A percentile compares a stretch with the other conserved stretches of the same genome.
These are phyloP conservation scores for Spermophilus dauricus DNA, from an alignment of 2,113 vertebrate genomes.

Conservation along the genomic window DNA sequence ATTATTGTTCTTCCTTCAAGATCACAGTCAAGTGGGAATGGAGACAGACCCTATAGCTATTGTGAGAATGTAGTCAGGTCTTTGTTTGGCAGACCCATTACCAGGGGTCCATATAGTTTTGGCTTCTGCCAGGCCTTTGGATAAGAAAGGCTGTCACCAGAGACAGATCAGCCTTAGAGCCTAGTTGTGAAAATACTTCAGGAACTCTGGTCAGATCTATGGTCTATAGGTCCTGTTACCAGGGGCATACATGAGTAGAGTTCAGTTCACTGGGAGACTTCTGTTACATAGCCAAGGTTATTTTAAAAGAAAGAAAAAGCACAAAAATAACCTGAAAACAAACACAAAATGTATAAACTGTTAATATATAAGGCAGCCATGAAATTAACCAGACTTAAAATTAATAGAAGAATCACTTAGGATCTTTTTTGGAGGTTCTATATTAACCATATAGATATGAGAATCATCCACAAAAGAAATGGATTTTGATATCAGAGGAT, in stretches of 20 bases:
- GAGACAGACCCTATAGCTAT: not conserved
- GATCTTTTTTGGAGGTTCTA: not conserved
- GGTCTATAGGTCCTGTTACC: not conserved
- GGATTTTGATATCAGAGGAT: not conserved
- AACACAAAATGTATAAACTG: not conserved
- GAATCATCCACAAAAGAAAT: not conserved
- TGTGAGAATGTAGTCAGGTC: accelerated
- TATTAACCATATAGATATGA: not conserved
- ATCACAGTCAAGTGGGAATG: not conserved
- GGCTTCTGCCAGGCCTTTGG: no score
- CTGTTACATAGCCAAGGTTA: no score
- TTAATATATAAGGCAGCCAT: not conserved
- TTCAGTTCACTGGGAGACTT: not conserved
- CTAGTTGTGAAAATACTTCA: no score
- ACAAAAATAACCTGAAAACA: not conserved
- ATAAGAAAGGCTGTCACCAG: not conserved
- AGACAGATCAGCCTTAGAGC: not conserved
- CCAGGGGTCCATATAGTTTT: no score
- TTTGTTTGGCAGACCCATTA: not conserved
- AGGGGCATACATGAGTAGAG: no score
- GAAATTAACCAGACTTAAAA: not conserved
- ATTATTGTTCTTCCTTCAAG: not conserved
- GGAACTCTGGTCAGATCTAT: not conserved
- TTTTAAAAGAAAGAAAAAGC: not conserved
- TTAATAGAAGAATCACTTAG: not conserved